phyloP scores from a whole-genome alignment of 2,797 vertebrate genomes.

The Erpetoichthys calabaricus region DNA sequence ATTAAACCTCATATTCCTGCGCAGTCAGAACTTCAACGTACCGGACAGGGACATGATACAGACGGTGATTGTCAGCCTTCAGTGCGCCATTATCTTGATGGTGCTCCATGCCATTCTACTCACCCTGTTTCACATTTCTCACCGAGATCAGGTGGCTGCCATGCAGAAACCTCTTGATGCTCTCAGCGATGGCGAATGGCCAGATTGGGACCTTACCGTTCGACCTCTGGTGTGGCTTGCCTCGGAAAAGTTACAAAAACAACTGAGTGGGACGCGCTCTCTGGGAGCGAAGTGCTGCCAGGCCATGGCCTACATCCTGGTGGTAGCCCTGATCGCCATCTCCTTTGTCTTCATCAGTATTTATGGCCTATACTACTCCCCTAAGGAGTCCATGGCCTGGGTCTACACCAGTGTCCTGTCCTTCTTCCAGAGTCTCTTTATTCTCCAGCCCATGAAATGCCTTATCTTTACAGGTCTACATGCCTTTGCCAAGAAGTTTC shows the following conservation, averaged over 20 bases:
- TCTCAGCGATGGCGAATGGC: too few relatives aligned
- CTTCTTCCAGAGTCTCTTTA: constrained; percentile 24
- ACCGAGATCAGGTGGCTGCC: constrained; percentile 10
- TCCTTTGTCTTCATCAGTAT: constrained; percentile 36
- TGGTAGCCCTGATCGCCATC: constrained; percentile 15
- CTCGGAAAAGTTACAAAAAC: too few relatives aligned
- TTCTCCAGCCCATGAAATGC: constrained; percentile 29
- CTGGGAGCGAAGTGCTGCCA: constrained; percentile 13
- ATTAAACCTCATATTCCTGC: constrained; percentile 35
- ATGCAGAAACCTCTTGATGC: too few relatives aligned
- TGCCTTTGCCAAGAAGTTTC: too few relatives aligned
- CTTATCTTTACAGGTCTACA: constrained; percentile 11
- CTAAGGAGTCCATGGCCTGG: constrained; percentile 36
- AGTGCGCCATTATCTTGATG: constrained; percentile 34
- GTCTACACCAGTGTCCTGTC: constrained; percentile 30
- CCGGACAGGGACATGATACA: too few relatives aligned
- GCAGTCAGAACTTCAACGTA: too few relatives aligned
- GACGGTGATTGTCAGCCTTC: constrained; percentile 30
- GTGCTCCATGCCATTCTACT: constrained; percentile 30
- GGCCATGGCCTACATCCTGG: constrained; percentile 23
- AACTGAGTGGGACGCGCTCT: too few relatives aligned
- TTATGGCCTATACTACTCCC: constrained; percentile 39
- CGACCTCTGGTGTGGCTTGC: too few relatives aligned
- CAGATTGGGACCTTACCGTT: too few relatives aligned
- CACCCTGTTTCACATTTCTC: constrained; percentile 33